Base-by-base conservation (phyloP, 2,113 vertebrate genomes). In the Lethenteron reissneri region DNA sequence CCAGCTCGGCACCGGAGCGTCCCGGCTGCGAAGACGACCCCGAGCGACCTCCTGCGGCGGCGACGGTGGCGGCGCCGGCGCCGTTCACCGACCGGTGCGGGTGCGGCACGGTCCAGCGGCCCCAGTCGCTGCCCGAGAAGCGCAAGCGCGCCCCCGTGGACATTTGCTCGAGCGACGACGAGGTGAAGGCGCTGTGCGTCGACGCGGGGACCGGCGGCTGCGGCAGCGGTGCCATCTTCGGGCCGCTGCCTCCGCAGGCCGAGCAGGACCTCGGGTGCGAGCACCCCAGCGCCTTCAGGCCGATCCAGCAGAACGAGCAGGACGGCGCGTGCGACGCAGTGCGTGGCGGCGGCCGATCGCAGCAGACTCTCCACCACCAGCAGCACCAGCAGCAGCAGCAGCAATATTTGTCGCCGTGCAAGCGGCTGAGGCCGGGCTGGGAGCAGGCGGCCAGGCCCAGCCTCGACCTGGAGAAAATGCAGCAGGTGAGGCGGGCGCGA, bases 381-480 rank as follows among this genome's bases (percentile, higher is more conserved):
- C 41, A 41, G 25, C 25, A 41, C 25, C 25, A 41, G 25, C 25
- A 41, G 25, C 25, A 41, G 41, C 41, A 41, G 41, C 41, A 41
- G 41, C 41, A 41, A 41, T 41, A 41, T 41, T 41, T 41, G 57
- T 84, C 83, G 79, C 87, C 88, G 8, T 88, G 85, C 74, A 85
- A 87, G 75, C 84, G 82, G 76, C 84, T 88, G 75, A 82, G 87
- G 2, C 86, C 85, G 72, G 76, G 78, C 70, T 87, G 82, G 3
- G 83, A 83, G 56, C 86, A 88, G 74, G 77, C 77, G 15, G 80
- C 84, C 72, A 82, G 88, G 77, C 88, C 88, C 71, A 92, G 88
- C 79, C 82, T 92, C 70, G 88, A 92, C 75, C 77, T 92, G 75
- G 88, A 90, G 80, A 92, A 92, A 79, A 92, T 92, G 88, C 88